Evolutionary conservation across 2,113 vertebrate species (phyloP).

Genomic region (Labrus mixtus): DNA sequence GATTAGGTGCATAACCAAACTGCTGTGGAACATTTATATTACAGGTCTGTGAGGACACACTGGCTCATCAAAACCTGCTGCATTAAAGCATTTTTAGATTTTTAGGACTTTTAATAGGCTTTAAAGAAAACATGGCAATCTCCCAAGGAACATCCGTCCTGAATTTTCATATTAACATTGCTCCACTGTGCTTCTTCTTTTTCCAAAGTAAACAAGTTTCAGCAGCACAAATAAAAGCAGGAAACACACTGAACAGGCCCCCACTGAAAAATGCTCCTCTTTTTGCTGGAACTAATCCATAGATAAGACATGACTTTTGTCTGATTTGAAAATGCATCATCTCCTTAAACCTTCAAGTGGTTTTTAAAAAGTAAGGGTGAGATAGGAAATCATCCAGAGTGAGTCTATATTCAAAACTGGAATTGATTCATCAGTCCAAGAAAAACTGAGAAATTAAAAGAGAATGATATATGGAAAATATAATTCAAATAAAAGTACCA

Average conservation of each 20-base stretch:
- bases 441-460: neutral
- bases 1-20: constrained; percentile 50
- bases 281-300: neutral
- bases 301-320: neutral
- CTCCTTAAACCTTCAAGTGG: neutral
- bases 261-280: neutral
- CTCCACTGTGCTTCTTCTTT: neutral
- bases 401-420: neutral
- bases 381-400: neutral
- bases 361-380: neutral
- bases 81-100: neutral
- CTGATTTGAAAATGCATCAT: neutral
- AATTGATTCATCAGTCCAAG: neutral
- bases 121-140: neutral
- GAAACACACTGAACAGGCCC: neutral
- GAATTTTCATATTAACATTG: constrained; percentile 19
- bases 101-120: constrained; percentile 16
- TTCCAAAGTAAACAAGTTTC: constrained; percentile 22
- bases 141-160: constrained; percentile 13
- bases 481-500: too few species aligned
- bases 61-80: constrained; percentile 1
- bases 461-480: neutral
- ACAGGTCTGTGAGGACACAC: neutral
- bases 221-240: constrained; percentile 22
- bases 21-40: constrained; percentile 27